Conservation (phyloP, 2,797 vertebrate species). For the Menidia menidia region DNA sequence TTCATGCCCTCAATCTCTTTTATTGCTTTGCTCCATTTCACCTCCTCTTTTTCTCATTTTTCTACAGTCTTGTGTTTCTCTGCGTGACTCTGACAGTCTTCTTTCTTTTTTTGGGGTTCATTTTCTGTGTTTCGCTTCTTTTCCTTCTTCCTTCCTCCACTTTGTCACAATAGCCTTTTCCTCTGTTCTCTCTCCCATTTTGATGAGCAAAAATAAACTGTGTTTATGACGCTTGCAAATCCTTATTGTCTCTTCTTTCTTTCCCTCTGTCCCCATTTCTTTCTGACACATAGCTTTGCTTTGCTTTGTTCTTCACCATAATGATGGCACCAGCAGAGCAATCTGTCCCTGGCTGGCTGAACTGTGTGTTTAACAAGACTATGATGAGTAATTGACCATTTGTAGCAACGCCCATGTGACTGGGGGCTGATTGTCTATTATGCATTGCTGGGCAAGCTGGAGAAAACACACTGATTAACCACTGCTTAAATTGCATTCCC, state of each 20-base stretch:
- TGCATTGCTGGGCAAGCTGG: constrained; percentile 74
- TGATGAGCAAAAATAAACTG: constrained; percentile 37
- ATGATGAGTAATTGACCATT: constrained; percentile 84
- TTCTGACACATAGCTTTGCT: constrained; percentile 58
- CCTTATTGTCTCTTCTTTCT: constrained; percentile 49
- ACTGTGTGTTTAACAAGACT: constrained; percentile 81
- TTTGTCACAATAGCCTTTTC: constrained; percentile 45
- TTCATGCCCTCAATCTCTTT: constrained; percentile 78
- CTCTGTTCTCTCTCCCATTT: constrained; percentile 48
- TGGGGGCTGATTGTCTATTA: constrained; percentile 80
- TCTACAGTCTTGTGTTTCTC: constrained; percentile 54
- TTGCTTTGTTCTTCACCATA: constrained; percentile 71
- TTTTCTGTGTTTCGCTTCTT: constrained; percentile 39
- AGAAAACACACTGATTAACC: constrained; percentile 81
- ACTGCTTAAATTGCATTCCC: constrained; percentile 76
- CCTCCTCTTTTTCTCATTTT: constrained; percentile 53
- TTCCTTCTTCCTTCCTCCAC: constrained; percentile 7
- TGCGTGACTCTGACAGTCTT: constrained; percentile 39
- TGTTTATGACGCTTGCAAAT: constrained; percentile 27
- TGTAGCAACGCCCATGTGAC: constrained; percentile 71
- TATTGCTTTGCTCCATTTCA: constrained; percentile 78
- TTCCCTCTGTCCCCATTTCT: constrained; percentile 30
- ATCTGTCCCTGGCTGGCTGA: constrained; percentile 75
- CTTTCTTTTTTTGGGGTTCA: constrained; percentile 41
- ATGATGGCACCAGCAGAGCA: constrained; percentile 75